Base-by-base conservation (phyloP, 2,113 vertebrate genomes). In the Phycodurus eques region DNA sequence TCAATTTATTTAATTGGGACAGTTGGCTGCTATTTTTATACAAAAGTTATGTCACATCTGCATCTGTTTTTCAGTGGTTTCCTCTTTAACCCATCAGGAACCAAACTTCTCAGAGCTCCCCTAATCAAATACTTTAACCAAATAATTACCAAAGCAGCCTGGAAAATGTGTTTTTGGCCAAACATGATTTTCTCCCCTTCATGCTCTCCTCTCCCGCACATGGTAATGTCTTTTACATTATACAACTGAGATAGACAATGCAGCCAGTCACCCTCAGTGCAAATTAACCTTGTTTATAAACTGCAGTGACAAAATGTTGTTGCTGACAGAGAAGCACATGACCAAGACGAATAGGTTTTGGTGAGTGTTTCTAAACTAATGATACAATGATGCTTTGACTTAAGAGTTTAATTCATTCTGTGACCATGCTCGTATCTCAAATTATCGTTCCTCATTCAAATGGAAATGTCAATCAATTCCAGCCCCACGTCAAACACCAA, bases 201-300 rank as follows among this genome's bases (percentile, higher is more conserved):
- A 7, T 20, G 1, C n/a, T 56, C 20, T 56, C 20, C 54, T 9
- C n/a, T 10, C 54, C 7, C 20, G n/a, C 19, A 10, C 8, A 57
- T 57, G n/a, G 11, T 11, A 9, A 57, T 22, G 3, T 57, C 8
- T 22, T 57, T 57, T 27, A 31, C 56, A 13, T 11, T 27, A 57
- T 57, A 2, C n/a, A 2, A 22, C 42, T 10, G n/a, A 11, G 62
- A 27, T 27, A 27, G 62, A 64, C 71, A 79, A 72, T 75, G 68
- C 75, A 77, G 75, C 78, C 73, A 70, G 81, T 82, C 83, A 79
- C 76, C 54, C 66, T 43, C 54, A 79, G 80, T 67, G 44, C 65
- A 27, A 89, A 85, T 87, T 88, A 88, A 83, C 78, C 74, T 72
- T 81, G 85, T 87, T 90, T 89, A 89, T 27, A 27, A 27, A 27